A percentile compares a stretch with the other conserved stretches of the same genome.
These are phyloP conservation scores for Altica lythri DNA, from an alignment of 2,888 invertebrate genomes.

Conservation along the genomic window DNA sequence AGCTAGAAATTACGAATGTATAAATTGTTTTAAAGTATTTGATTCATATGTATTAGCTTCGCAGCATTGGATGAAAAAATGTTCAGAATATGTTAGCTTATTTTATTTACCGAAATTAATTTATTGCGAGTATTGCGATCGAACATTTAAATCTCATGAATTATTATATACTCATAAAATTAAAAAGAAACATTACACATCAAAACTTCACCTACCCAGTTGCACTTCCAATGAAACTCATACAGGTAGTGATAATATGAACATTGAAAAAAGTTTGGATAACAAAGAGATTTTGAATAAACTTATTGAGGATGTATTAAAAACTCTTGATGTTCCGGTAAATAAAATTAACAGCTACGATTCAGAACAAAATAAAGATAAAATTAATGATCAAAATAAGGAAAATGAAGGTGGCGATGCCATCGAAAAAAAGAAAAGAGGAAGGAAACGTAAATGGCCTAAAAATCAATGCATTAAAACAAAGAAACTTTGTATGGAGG, in stretches of 20 bases:
- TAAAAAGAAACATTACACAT: conserved; percentile 58
- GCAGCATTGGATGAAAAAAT: conserved; percentile 61
- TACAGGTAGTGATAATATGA: conserved; percentile 1
- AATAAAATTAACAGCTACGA: conserved; percentile 34
- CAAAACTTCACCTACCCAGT: conserved; percentile 49
- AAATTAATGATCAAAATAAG: too few species aligned
- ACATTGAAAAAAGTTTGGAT: conserved; percentile 38
- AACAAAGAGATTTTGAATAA: conserved; percentile 52
- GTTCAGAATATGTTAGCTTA: conserved; percentile 56
- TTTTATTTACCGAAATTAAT: conserved; percentile 58
- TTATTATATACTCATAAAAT: conserved; percentile 64
- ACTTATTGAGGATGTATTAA: conserved; percentile 53
- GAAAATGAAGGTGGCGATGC: conserved; percentile 16
- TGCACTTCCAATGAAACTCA: conserved; percentile 28
- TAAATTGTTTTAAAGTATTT: conserved; percentile 56
- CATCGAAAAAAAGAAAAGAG: conserved; percentile 36
- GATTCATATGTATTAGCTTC: conserved; percentile 61
- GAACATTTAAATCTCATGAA: conserved; percentile 60
- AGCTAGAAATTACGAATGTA: conserved; percentile 57
- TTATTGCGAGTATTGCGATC: conserved; percentile 58
- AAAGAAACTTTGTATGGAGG: conserved; percentile 36
- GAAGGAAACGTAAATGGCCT: conserved; percentile 51
- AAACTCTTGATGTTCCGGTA: conserved; percentile 49
- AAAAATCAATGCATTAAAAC: conserved; percentile 40
- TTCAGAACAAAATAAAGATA: not conserved